Conservation (phyloP, 2,888 invertebrate genomes). For the Sphecodes monilicornis region DNA sequence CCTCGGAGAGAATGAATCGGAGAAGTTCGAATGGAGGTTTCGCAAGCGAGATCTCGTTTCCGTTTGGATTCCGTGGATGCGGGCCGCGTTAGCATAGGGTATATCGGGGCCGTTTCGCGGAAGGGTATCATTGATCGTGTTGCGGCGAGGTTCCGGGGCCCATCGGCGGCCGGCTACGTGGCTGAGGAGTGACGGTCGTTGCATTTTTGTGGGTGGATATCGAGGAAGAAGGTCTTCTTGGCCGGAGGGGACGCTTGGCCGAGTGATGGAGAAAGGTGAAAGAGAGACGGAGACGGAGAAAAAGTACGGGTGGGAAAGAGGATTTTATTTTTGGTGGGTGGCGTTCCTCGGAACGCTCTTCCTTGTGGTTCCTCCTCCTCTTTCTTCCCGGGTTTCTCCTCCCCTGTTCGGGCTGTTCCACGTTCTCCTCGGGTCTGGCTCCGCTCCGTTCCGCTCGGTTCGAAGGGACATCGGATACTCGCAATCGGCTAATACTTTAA, state of each 20-base stretch:
- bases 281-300: conserved; percentile 36
- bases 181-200: conserved; percentile 64
- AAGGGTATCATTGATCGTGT: conserved; percentile 39
- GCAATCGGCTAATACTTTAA: conserved; percentile 72
- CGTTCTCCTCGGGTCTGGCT: conserved; percentile 38
- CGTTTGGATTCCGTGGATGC: too few relatives aligned
- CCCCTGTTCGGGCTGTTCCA: conserved; percentile 42
- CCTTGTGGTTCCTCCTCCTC: conserved; percentile 42
- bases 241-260: conserved; percentile 57
- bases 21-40: too few relatives aligned
- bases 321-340: conserved; percentile 72
- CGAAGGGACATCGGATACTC: conserved; percentile 69
- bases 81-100: not conserved
- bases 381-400: not conserved
- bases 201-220: conserved; percentile 73
- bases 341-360: conserved; percentile 56
- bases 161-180: conserved; percentile 49
- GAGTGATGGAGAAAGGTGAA: conserved; percentile 22
- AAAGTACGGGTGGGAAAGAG: conserved; percentile 64
- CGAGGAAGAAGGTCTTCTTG: conserved; percentile 68
- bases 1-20: too few relatives aligned
- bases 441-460: conserved; percentile 44
- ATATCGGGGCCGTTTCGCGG: not conserved
- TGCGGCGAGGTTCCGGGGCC: conserved; percentile 28
- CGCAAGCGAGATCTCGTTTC: too few relatives aligned